Base-by-base conservation (phyloP, 2,113 vertebrate genomes). In the Dicerorhinus sumatrensis region DNA sequence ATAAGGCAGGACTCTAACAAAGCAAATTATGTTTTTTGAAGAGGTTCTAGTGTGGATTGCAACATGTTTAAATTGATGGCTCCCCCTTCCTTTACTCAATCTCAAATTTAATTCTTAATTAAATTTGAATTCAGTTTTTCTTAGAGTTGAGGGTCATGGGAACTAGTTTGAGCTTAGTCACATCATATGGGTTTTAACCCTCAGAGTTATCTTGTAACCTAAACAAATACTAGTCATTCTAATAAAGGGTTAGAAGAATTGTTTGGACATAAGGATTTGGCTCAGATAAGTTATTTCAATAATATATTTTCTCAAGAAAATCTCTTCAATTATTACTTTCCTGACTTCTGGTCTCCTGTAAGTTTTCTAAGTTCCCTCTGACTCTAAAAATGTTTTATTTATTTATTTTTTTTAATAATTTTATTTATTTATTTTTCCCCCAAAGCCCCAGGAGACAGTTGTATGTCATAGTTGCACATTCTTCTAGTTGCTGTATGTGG, bases 141-240 rank as follows among this genome's bases (percentile, higher is more conserved):
- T 48, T 73, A 29, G 29, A 56, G 42, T 70, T 54, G 5, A 91
- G 39, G 42, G 60, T 95, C 65, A 76, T 97, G 93, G n/a, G 91
- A 97, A 93, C 6, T 77, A 85, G 31, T 89, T 79, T 96, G 27
- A 91, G 16, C 31, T 91, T 84, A 23, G 17, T 85, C 48, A 6
- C 14, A 65, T 85, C 36, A 51, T 63, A 6, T 54, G 46, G 5
- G 25, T 60, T 87, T 92, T 95, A 92, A 92, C 33, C 20, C 63
- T 91, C 81, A 60, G 58, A 70, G 33, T 96, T 98, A 92, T 77
- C 73, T 97, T 82, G 5, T 92, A 96, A 94, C n/a, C 6, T 80
- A 96, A 91, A 73, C 54, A 96, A 89, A 51, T 75, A 51, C 80
- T 91, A 58, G 6, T 85, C 72, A 73, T 95, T 65, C 31, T 93